A percentile compares a stretch with the other conserved stretches of the same genome.
Conservation (phyloP, 2,113 vertebrate genomes). For the Pygathrix nemaeus region DNA sequence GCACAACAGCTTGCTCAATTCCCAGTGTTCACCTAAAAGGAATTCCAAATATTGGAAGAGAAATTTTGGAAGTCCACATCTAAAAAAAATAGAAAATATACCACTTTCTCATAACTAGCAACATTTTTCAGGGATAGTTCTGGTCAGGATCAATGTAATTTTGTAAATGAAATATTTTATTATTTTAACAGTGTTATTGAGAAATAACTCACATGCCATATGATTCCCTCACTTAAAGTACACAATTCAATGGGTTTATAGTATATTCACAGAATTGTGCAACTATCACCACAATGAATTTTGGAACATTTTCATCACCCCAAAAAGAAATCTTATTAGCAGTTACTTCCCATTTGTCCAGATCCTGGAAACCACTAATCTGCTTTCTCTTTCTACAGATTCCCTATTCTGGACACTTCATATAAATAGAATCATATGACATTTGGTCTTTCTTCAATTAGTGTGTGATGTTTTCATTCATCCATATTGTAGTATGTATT, state of each 20-base stretch:
- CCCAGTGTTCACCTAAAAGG: background rate
- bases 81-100: background rate
- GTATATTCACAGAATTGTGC: background rate
- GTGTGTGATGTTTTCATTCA: background rate
- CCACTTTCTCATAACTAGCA: background rate
- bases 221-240: background rate
- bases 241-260: background rate
- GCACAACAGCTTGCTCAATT: background rate
- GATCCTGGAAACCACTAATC: background rate
- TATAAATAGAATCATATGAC: background rate
- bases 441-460: background rate
- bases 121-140: background rate
- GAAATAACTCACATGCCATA: background rate
- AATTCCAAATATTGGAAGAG: background rate
- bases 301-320: background rate
- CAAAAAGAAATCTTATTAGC: background rate
- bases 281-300: background rate
- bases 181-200: slow-evolving; percentile 1
- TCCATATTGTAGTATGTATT: background rate
- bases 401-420: background rate
- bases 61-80: background rate
- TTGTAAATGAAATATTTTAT: background rate
- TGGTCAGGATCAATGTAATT: background rate
- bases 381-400: background rate
- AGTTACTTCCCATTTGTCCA: background rate